Evolutionary conservation across 2,888 invertebrate species (phyloP).

Genomic region (Trichopria drosophilae): DNA sequence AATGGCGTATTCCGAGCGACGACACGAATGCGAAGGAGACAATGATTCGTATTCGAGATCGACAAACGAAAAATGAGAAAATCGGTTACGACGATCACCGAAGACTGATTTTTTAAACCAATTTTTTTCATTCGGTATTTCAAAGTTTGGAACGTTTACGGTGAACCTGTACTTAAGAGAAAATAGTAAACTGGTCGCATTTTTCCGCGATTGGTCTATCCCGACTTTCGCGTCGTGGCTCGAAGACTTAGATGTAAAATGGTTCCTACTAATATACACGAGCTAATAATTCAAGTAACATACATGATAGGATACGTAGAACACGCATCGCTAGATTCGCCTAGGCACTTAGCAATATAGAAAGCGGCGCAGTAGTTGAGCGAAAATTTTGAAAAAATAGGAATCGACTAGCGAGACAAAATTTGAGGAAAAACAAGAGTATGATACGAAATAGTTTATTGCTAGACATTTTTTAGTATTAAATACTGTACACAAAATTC

Average conservation of each 20-base stretch:
- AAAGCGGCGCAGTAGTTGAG: constrained; percentile 11
- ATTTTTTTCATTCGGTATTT: no score
- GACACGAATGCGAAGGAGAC: no score
- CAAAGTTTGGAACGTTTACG: no score
- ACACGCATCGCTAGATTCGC: constrained; percentile 34
- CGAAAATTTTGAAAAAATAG: constrained; percentile 13
- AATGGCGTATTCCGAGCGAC: no score
- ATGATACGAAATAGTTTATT: constrained; percentile 20
- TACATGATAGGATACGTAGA: constrained; percentile 33
- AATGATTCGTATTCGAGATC: no score
- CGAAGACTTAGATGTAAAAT: constrained; percentile 50
- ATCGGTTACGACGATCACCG: no score
- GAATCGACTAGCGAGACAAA: constrained; percentile 2
- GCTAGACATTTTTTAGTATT: constrained; percentile 35
- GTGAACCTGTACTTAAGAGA: no score
- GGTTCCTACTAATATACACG: constrained; percentile 53
- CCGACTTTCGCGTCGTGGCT: no score
- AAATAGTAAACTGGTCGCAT: no score
- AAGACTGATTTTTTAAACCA: no score
- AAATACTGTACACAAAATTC: constrained; percentile 54
- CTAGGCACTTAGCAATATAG: constrained; percentile 44
- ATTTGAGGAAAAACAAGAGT: constrained; percentile 3
- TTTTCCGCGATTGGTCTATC: no score
- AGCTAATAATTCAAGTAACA: constrained; percentile 43
- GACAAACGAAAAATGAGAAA: no score